Evolutionary conservation across 2,888 invertebrate species (phyloP), one percentile per base, ranked within the genome.

Genomic region (Coelopa pilipes): DNA sequence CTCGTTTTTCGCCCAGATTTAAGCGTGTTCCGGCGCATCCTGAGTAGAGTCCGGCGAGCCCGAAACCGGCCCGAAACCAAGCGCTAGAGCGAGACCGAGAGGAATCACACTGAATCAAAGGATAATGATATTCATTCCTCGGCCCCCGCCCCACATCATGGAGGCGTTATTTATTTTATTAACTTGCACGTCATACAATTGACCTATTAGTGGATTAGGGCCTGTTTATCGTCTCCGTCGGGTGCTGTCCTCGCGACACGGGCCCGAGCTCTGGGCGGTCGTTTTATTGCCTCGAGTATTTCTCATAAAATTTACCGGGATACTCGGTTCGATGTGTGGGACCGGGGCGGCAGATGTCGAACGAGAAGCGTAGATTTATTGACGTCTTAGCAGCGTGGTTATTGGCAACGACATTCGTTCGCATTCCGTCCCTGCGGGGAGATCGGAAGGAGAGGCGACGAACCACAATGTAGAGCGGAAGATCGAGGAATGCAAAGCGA

Each of bases 131-230:
- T 65, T 65, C 47, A 47, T 65, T 24, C 12, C 10, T 17, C 24
- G 5, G 12, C 11, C 17, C 2, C 57, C 17, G 57, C 57, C 17
- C 19, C 19, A 17, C 17, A 5, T 62, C n/a, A 11, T 65, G 17
- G 17, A 5, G 65, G 13, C 47, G 49, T 65, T 65, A 49, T 65
- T 65, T 19, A 47, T 66, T 66, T 66, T 66, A 66, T 66, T 66
- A 53, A 66, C 66, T 66, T 66, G 66, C 50, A 50, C 66, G 50
- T 24, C 24, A 66, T 66, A 50, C 66, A 66, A 49, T 66, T 66
- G 66, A 66, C 66, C 66, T 66, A 66, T 66, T 66, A 66, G 66
- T 66, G 66, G 66, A 66, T 66, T 66, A 66, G 66, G 50, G 50
- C 66, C 49, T 66, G 49, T 49, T 66, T 66, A 66, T 66, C 50